Evolutionary conservation across 2,113 vertebrate species (phyloP).

Genomic region (Cavia porcellus): DNA sequence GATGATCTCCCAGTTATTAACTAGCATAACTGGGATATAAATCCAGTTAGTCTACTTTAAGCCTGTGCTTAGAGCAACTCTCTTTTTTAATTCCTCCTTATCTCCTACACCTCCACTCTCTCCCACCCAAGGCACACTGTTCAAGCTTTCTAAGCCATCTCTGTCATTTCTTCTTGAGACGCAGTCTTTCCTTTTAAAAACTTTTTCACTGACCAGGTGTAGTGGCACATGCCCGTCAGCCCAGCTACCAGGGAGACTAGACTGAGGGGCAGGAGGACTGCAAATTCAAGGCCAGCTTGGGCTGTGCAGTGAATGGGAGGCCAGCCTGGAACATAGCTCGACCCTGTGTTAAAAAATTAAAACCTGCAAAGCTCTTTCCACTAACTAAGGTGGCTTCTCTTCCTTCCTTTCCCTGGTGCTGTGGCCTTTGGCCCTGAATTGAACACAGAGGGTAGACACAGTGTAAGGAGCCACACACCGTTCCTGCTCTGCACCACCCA

Average conservation of each 20-base stretch:
- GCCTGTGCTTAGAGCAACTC: background rate
- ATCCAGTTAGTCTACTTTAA: background rate
- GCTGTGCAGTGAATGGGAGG: background rate
- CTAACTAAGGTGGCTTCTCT: background rate
- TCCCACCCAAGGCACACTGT: background rate
- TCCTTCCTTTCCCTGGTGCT: background rate
- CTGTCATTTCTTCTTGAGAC: background rate
- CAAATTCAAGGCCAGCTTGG: background rate
- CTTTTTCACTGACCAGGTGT: background rate
- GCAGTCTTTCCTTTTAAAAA: background rate
- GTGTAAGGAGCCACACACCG: background rate
- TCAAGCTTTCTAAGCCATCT: background rate
- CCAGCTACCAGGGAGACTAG: background rate
- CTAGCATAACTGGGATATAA: background rate
- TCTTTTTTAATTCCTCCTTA: background rate
- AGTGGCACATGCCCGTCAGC: background rate
- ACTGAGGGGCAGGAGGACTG: background rate
- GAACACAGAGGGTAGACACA: background rate
- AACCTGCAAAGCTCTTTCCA: background rate
- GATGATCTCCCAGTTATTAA: background rate
- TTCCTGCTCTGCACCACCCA: fast-evolving
- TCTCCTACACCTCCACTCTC: background rate
- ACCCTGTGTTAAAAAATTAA: background rate
- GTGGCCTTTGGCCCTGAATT: background rate
- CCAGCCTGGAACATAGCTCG: background rate